These are phyloP conservation scores for Cottoperca gobio DNA, from an alignment of 2,797 vertebrate genomes.

Conservation along the genomic window DNA sequence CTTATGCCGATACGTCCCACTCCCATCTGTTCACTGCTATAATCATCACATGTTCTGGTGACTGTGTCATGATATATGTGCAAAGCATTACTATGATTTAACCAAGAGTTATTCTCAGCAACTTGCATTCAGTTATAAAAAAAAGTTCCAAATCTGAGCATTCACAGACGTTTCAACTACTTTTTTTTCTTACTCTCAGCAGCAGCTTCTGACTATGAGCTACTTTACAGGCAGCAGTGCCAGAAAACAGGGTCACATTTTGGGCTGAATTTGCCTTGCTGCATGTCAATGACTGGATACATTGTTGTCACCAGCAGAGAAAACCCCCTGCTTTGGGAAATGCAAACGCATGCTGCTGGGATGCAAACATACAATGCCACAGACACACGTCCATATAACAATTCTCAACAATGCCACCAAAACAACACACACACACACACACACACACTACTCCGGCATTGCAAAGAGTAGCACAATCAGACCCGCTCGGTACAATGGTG, in stretches of 20 bases:
- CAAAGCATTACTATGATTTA: slow-evolving; percentile 23
- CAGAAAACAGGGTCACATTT: slow-evolving; percentile 51
- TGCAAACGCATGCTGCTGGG: slow-evolving; percentile 58
- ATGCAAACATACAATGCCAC: slow-evolving; percentile 44
- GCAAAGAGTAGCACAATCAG: slow-evolving; percentile 69
- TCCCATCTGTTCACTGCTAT: slow-evolving; percentile 68
- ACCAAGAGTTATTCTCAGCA: slow-evolving; percentile 5
- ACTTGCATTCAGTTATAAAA: background rate
- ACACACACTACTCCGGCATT: slow-evolving; percentile 43
- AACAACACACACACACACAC: slow-evolving; percentile 34
- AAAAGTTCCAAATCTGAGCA: background rate
- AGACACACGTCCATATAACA: slow-evolving; percentile 21
- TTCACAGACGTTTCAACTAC: slow-evolving; percentile 1
- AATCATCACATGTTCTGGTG: slow-evolving; percentile 52
- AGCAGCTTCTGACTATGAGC: slow-evolving; percentile 4
- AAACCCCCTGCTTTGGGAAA: slow-evolving; percentile 55
- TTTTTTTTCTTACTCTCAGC: background rate
- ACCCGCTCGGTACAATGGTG: slow-evolving; percentile 74
- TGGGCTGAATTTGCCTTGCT: slow-evolving; percentile 44
- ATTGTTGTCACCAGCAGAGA: slow-evolving; percentile 63
- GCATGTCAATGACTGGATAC: slow-evolving; percentile 67
- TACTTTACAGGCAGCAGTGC: slow-evolving; percentile 2
- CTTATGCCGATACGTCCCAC: slow-evolving; percentile 68
- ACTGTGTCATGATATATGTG: slow-evolving; percentile 44
- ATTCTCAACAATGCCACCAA: slow-evolving; percentile 40